phyloP scores from a whole-genome alignment of 2,113 vertebrate species.

The Nerophis lumbriciformis region DNA sequence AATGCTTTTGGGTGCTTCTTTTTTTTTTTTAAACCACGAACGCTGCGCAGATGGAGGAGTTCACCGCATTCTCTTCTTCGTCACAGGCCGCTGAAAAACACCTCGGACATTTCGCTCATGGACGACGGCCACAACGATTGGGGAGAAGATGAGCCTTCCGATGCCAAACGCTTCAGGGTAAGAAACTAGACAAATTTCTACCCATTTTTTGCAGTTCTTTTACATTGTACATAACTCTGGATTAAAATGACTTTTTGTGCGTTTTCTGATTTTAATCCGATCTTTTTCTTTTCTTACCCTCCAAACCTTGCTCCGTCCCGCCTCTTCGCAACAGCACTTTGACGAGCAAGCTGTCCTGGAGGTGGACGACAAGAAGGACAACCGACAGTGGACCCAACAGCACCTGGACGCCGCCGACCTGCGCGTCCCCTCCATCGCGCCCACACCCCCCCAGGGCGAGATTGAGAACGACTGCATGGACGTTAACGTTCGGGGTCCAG shows the following conservation, averaged over 20 bases:
- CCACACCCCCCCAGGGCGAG: conserved; percentile 93
- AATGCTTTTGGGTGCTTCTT: conserved; percentile 30
- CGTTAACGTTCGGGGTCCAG: conserved; percentile 92
- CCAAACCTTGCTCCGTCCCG: background rate
- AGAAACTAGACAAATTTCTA: conserved; percentile 25
- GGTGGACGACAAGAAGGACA: conserved; percentile 83
- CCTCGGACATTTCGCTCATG: conserved; percentile 87
- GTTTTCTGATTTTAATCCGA: background rate
- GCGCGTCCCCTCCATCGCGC: conserved; percentile 88
- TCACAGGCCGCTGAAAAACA: conserved; percentile 87
- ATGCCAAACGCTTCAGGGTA: conserved; percentile 90
- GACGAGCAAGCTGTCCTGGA: conserved; percentile 88
- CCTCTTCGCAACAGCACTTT: conserved; percentile 65
- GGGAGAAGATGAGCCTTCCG: conserved; percentile 85
- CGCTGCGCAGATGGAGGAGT: conserved; percentile 28
- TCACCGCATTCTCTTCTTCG: conserved; percentile 38
- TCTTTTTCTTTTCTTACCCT: background rate
- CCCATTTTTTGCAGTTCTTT: too few species aligned
- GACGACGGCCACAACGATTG: conserved; percentile 92
- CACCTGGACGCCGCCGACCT: conserved; percentile 94
- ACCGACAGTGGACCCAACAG: conserved; percentile 97
- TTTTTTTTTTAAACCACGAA: conserved; percentile 36
- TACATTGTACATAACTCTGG: background rate
- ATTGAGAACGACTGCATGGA: conserved; percentile 93
- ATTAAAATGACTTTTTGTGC: background rate